Evolutionary conservation across 2,797 vertebrate genomes (phyloP), one percentile per base, ranked within the genome.

Genomic region (Cottoperca gobio): DNA sequence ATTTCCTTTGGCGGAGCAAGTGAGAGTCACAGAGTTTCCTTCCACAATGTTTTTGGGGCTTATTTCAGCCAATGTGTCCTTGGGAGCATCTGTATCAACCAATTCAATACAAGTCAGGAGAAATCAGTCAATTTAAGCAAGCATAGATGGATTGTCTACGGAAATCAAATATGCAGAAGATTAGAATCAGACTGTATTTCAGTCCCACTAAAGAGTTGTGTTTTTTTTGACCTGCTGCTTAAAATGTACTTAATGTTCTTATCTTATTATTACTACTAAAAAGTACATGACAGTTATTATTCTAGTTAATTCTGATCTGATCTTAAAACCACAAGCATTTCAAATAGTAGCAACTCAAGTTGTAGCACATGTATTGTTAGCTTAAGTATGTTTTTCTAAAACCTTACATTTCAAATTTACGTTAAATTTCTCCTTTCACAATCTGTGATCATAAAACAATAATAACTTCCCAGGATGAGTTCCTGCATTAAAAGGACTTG

Each of bases 51-150:
- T 0, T 0, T 0, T 0, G 7, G 8, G 0, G 8, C 14, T 79
- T 3, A 13, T 48, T 6, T 0, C 0, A n/a, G 57, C 7, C 0
- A 0, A 0, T 4, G 31, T 42, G 0, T 78, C 0, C 79, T 6
- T 90, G 6, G 93, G 93, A 73, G 39, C 45, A 81, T 93, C 94
- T 94, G 79, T 42, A 71, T 28, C 5, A 63, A 63, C 9, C 73
- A 61, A 78, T 17, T 39, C 3, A 40, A n/a, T 0, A 52, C n/a
- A 61, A 21, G 13, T 55, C 2, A 40, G 10, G 3, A 52, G 5
- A 73, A 66, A 69, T 65, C 2, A 50, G 8, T 31, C 9, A 17
- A 19, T 26, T 2, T 13, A 8, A 64, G 37, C 1, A 55, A 17
- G 16, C 17, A n/a, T 13, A 14, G 13, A 2, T 13, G 39, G 37